Evolutionary conservation across 2,113 vertebrate species (phyloP), one percentile per base, ranked within the genome.

Genomic region (Daubentonia madagascariensis): DNA sequence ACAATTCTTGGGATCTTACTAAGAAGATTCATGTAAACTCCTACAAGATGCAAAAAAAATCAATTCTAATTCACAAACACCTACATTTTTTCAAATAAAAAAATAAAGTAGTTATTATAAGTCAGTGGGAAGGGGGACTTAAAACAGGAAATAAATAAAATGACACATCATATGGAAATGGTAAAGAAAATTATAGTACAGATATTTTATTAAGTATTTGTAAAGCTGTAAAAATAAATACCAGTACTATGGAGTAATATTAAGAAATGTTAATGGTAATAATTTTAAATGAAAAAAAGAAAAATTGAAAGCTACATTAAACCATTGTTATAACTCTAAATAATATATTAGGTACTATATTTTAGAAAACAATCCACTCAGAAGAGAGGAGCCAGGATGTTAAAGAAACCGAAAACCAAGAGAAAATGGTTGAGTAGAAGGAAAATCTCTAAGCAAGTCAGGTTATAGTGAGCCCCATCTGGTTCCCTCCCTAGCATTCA

Each of bases 211-310:
- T 81, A 63, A 61, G 30, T 68, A 86, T 59, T 57, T 78, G 17
- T 63, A 52, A 87, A 88, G 30, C 13, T 70, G 93, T 48, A 81
- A 91, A 91, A 92, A 95, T 89, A 92, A 94, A 61, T 65, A 89
- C 50, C 35, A 72, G 48, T 32, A 93, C 32, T 30, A 52, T 84
- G 4, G 65, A 32, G 40, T 83, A 85, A 52, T 50, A 75, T 17
- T 86, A 28, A 28, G 70, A 93, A 94, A 72, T 63, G 37, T 73
- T 94, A 79, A 88, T 85, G 32, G 67, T 32, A 37, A 54, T 85
- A 40, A 63, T 30, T 96, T 96, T 89, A 67, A 78, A 73, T 48
- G 52, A 28, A 89, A 81, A 75, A 68, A 1, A 89, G 16, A 5
- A 52, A 30, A 92, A 87, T 48, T 83, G 35, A 73, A 91, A 94